These are phyloP conservation scores for Caenorhabditis drosophilae DNA, from an alignment of 2,888 invertebrate species.

Conservation along the genomic window DNA sequence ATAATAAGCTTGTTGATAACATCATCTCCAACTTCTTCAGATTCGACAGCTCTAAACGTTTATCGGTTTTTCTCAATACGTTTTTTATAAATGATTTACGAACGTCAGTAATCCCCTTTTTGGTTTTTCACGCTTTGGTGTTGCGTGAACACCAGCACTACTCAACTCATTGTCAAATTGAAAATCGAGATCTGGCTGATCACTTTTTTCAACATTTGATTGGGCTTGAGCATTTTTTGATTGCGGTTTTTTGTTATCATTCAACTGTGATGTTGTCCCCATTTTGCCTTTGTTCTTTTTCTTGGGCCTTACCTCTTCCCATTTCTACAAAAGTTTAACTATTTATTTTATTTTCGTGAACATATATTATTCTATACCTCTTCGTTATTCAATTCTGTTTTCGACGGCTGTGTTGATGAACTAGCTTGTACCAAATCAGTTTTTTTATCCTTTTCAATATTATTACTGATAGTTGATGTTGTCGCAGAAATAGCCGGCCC, in stretches of 20 bases:
- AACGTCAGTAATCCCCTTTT: constrained; percentile 29
- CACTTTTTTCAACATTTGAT: constrained; percentile 6
- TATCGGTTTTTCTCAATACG: background rate
- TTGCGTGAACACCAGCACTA: constrained; percentile 67
- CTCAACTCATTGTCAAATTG: constrained; percentile 91
- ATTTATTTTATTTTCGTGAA: too few relatives aligned
- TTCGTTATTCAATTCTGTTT: background rate
- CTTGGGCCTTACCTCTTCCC: constrained; percentile 55
- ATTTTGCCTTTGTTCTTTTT: constrained; percentile 47
- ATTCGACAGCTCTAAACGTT: constrained; percentile 32
- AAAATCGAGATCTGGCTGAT: constrained; percentile 77
- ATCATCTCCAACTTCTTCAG: constrained; percentile 72
- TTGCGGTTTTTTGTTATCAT: constrained; percentile 5
- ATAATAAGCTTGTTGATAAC: constrained; percentile 78
- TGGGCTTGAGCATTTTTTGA: constrained; percentile 10
- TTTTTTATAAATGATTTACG: too few relatives aligned
- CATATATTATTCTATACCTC: background rate
- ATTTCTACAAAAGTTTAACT: constrained; percentile 5
- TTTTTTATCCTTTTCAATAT: background rate
- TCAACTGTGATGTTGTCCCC: constrained; percentile 14
- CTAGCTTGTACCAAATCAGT: constrained; percentile 1
- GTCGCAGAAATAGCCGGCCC: background rate
- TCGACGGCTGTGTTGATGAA: constrained; percentile 1
- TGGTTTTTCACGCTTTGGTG: constrained; percentile 45
- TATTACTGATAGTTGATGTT: background rate